phyloP scores from a whole-genome alignment of 1,140 invertebrate genomes.

The Orchestia grillus region DNA sequence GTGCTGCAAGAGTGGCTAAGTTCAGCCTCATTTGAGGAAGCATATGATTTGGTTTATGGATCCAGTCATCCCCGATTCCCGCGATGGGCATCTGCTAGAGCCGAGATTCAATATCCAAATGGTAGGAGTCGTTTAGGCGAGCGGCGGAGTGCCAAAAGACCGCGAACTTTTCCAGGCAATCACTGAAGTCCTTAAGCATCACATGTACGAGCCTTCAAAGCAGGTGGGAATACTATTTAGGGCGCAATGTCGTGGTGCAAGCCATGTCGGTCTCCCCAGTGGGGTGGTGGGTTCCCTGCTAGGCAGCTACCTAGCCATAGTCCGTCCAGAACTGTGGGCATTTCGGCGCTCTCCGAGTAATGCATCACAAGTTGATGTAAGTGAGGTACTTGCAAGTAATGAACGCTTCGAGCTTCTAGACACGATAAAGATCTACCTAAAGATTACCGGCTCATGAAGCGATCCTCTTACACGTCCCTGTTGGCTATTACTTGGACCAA shows the following conservation, averaged over 20 bases:
- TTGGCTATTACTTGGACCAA: background rate
- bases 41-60: slow-evolving; percentile 37
- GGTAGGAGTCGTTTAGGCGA: background rate
- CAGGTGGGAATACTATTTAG: slow-evolving; percentile 54
- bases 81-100: background rate
- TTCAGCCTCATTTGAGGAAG: slow-evolving; percentile 3
- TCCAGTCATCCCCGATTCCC: background rate
- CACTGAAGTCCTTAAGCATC: slow-evolving; percentile 34
- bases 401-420: slow-evolving; percentile 16
- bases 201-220: slow-evolving; percentile 29
- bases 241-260: background rate
- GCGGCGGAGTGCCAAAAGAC: background rate
- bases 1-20: background rate
- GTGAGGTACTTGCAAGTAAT: slow-evolving; percentile 45
- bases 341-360: background rate
- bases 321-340: slow-evolving; percentile 9
- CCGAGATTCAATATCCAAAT: slow-evolving; percentile 21
- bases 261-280: slow-evolving; percentile 32
- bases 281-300: slow-evolving; percentile 34
- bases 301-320: slow-evolving; percentile 25
- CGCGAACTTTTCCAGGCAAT: background rate
- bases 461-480: background rate
- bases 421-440: slow-evolving; percentile 15
- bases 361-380: slow-evolving; percentile 13
- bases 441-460: background rate